Conservation (phyloP, 1,140 invertebrate species). For the Protaetia brevitarsis region DNA sequence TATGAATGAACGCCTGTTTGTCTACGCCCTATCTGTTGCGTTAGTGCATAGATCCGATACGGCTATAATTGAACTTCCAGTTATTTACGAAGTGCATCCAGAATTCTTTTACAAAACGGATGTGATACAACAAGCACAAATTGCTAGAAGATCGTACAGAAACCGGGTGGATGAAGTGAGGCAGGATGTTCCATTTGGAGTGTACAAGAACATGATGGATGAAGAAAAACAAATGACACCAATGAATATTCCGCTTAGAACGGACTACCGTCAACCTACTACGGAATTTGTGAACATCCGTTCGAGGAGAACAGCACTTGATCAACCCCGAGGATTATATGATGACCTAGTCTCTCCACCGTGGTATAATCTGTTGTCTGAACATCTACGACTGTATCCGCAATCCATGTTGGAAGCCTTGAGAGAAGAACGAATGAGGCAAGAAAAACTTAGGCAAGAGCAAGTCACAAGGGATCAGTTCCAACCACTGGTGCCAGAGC, state of each 20-base stretch:
- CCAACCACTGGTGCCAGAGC: too few relatives aligned
- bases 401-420: background rate
- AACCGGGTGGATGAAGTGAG: conserved; percentile 41
- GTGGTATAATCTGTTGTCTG: background rate
- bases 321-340: too few relatives aligned
- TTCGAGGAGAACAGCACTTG: background rate
- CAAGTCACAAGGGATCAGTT: too few relatives aligned
- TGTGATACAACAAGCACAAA: conserved; percentile 58
- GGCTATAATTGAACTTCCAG: conserved; percentile 58
- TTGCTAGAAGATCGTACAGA: conserved; percentile 49
- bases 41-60: conserved; percentile 60
- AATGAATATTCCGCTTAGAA: too few relatives aligned
- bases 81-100: conserved; percentile 65
- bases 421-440: background rate
- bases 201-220: too few relatives aligned
- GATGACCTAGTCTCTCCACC: background rate
- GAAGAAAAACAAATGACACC: too few relatives aligned
- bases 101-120: conserved; percentile 59
- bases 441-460: background rate
- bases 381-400: background rate
- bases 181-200: background rate
- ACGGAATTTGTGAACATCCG: too few relatives aligned
- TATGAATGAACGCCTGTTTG: conserved; percentile 63
- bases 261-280: too few relatives aligned
- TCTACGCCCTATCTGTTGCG: conserved; percentile 59